Evolutionary conservation across 1,140 invertebrate species (phyloP).

Genomic region (Ridgeia piscesae): DNA sequence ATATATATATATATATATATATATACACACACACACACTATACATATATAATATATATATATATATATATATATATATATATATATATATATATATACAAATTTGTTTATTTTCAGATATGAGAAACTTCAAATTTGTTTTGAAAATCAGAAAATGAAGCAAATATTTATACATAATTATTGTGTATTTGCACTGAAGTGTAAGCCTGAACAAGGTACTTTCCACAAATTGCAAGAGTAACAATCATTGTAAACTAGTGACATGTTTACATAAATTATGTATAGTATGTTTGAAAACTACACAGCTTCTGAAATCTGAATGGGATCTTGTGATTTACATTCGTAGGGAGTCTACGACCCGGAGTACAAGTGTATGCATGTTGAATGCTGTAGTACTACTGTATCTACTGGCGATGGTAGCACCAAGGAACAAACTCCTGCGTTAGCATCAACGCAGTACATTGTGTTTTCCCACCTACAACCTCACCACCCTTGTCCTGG

Average conservation of each 20-base stretch:
- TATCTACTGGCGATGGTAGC: not conserved
- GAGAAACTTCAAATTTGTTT: not conserved
- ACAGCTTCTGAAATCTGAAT: not conserved
- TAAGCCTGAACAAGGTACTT: not conserved
- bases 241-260: not conserved
- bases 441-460: not conserved
- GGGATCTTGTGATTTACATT: not conserved
- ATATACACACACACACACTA: too few species aligned
- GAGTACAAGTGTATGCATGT: not conserved
- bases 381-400: not conserved
- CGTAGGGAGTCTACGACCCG: not conserved
- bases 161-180: not conserved
- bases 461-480: not conserved
- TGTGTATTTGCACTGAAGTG: too few species aligned
- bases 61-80: too few species aligned
- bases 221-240: not conserved
- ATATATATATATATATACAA: too few species aligned
- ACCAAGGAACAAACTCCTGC: not conserved
- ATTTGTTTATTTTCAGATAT: not conserved
- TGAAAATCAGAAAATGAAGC: not conserved
- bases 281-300: too few species aligned
- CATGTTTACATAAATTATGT: not conserved
- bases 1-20: too few species aligned
- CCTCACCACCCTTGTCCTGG: not conserved
- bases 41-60: too few species aligned